Percentiles rank a stretch among this genome's conserved stretches.
Conservation (phyloP, 1,140 invertebrate species). For the Diachasmimorpha longicaudata region DNA sequence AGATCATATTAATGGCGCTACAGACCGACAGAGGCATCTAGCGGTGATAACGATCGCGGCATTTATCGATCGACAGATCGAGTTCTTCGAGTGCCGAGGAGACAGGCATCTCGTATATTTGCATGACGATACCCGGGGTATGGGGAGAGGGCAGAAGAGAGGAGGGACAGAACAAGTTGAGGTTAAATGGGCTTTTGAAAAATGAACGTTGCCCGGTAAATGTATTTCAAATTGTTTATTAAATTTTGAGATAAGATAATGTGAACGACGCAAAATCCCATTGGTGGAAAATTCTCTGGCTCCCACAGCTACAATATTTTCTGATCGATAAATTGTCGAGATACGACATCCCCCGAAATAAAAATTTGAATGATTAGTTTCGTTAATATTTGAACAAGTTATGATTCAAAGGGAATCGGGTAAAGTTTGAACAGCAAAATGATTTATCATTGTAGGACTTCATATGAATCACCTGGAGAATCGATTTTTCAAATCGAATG, state of each 20-base stretch:
- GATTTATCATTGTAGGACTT: too few species aligned
- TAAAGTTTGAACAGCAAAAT: too few species aligned
- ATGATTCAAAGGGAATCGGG: too few species aligned
- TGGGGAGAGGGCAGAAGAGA: not conserved
- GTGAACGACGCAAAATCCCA: too few species aligned
- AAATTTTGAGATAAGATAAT: too few species aligned
- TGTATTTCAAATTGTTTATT: too few species aligned
- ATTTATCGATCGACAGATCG: not conserved
- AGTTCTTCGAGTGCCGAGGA: not conserved
- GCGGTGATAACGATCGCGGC: not conserved
- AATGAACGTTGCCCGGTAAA: not conserved
- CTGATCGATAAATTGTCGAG: too few species aligned
- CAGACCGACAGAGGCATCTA: not conserved
- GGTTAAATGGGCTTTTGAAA: not conserved
- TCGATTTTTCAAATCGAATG: not conserved
- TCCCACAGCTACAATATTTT: too few species aligned
- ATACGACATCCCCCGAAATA: too few species aligned
- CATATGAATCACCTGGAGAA: not conserved
- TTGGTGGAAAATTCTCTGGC: too few species aligned
- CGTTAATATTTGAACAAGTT: too few species aligned
- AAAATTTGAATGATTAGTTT: too few species aligned
- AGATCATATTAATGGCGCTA: not conserved
- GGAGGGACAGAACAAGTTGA: not conserved
- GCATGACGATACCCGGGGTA: not conserved
- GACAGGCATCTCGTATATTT: conserved; percentile 3